Conservation (phyloP, 2,888 invertebrate genomes). For the Drosophila meridiana region DNA sequence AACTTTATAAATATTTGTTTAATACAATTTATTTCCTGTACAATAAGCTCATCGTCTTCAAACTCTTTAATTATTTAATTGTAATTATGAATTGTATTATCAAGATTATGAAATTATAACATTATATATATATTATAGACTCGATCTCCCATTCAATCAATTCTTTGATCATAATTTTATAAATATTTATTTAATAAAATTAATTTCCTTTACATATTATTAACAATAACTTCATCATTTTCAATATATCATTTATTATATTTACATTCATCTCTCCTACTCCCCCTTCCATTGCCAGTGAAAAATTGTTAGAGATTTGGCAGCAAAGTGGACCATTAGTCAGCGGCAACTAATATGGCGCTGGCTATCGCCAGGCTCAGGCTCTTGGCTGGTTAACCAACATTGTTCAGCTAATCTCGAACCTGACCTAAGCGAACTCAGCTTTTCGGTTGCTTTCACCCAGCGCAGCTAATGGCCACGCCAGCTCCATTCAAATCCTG, state of each 20-base stretch:
- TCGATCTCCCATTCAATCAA: too few species aligned
- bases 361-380: not conserved
- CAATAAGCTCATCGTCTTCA: too few species aligned
- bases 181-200: not conserved
- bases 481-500: conserved; percentile 31
- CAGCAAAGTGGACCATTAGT: conserved; percentile 8
- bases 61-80: too few species aligned
- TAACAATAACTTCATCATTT: not conserved
- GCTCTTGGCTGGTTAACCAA: conserved; percentile 11
- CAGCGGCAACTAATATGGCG: not conserved
- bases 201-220: not conserved
- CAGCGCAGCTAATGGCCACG: conserved; percentile 58
- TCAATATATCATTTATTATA: conserved; percentile 1
- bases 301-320: not conserved
- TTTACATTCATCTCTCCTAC: not conserved
- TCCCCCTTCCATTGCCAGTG: too few species aligned
- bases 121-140: too few species aligned
- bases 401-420: conserved; percentile 3
- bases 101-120: too few species aligned
- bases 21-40: too few species aligned
- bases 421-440: conserved; percentile 31
- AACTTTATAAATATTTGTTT: too few species aligned
- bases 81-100: too few species aligned
- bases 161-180: too few species aligned
- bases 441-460: conserved; percentile 32